Evolutionary conservation across 2,888 invertebrate genomes (phyloP).

Genomic region (Leuctra nigra): DNA sequence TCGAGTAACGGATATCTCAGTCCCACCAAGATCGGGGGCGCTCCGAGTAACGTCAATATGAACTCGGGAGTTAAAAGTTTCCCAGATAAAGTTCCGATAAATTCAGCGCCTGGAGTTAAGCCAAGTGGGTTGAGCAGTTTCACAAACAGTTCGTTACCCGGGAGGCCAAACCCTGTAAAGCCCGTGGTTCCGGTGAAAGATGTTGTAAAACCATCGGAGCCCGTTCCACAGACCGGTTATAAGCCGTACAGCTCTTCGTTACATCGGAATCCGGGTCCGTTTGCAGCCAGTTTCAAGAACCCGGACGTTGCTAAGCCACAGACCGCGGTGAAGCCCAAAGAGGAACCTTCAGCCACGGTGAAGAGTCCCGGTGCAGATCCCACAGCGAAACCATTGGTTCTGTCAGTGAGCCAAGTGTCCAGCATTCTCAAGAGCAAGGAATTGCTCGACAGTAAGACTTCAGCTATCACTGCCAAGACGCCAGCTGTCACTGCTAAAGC

Average conservation of each 20-base stretch:
- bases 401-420: neutral
- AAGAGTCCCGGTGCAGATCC: neutral
- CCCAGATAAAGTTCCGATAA: neutral
- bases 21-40: slow-evolving; percentile 44
- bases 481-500: neutral
- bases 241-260: slow-evolving; percentile 38
- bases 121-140: neutral
- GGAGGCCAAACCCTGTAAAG: neutral
- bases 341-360: neutral
- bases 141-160: neutral
- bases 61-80: neutral
- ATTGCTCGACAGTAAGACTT: neutral
- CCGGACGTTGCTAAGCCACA: neutral
- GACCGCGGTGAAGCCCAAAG: neutral
- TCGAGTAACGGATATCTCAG: slow-evolving; percentile 66
- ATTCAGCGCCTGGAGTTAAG: neutral
- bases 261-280: slow-evolving; percentile 31
- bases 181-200: neutral
- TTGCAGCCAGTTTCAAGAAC: slow-evolving; percentile 30
- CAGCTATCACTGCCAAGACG: neutral
- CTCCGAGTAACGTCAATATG: slow-evolving; percentile 27
- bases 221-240: slow-evolving; percentile 25
- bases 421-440: neutral
- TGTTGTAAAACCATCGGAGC: neutral
- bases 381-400: slow-evolving; percentile 2